phyloP scores from a whole-genome alignment of 1,140 invertebrate genomes.

The Globodera rostochiensis region DNA sequence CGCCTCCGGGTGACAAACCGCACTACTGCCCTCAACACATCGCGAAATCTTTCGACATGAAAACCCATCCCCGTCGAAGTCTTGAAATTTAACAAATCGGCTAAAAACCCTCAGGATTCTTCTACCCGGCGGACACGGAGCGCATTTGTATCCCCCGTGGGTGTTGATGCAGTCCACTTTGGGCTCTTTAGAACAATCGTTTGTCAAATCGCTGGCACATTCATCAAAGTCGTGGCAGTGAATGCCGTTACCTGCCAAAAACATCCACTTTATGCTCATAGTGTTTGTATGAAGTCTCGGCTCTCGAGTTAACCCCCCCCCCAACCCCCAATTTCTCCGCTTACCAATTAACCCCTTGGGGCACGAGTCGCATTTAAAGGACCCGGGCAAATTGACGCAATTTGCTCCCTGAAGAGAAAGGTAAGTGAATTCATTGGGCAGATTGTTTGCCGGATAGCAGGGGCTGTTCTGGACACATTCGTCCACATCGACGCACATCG shows the following conservation, averaged over 20 bases:
- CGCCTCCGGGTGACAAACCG: conserved; percentile 16
- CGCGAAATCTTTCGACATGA: conserved; percentile 40
- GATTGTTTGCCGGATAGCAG: conserved; percentile 55
- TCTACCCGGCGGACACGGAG: conserved; percentile 66
- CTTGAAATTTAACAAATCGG: conserved; percentile 12
- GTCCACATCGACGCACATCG: conserved; percentile 57
- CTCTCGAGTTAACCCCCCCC: neutral
- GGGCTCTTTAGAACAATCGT: conserved; percentile 59
- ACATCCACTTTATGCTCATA: neutral
- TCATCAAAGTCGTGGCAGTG: conserved; percentile 60
- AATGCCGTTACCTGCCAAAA: conserved; percentile 56
- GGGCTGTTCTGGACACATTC: conserved; percentile 55
- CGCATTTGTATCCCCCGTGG: conserved; percentile 66
- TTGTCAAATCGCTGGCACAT: conserved; percentile 46
- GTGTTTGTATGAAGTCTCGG: too few species aligned
- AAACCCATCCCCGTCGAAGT: conserved; percentile 30
- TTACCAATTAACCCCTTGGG: conserved; percentile 53
- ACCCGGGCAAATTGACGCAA: conserved; percentile 60
- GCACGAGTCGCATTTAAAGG: conserved; percentile 56
- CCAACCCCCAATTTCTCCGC: neutral
- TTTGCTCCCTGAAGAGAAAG: neutral
- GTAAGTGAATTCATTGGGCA: neutral
- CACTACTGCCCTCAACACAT: conserved; percentile 7
- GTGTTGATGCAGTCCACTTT: conserved; percentile 63
- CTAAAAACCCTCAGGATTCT: conserved; percentile 13